Conservation (phyloP, 2,797 vertebrate species). For the Dendrocincla tyrannina region DNA sequence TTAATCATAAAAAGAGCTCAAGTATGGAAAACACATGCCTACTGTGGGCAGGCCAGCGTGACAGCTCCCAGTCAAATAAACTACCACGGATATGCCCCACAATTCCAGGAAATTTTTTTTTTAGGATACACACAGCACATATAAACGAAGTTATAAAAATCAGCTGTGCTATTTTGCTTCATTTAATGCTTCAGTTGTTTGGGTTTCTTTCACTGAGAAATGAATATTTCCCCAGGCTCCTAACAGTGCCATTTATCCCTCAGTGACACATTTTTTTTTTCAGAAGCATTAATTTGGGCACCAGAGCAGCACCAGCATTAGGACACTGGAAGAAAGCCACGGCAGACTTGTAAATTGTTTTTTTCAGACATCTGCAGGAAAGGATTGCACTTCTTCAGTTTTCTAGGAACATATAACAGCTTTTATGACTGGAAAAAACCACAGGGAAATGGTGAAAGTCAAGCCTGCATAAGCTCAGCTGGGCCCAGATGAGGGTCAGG, state of each 20-base stretch:
- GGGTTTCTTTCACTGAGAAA: slow-evolving; percentile 12
- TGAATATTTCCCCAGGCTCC: neutral
- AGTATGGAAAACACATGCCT: slow-evolving; percentile 54
- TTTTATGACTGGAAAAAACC: slow-evolving; percentile 41
- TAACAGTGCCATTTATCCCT: neutral
- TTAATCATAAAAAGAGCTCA: slow-evolving; percentile 22
- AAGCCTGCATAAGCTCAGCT: neutral
- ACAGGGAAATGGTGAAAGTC: neutral
- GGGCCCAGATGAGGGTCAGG: neutral
- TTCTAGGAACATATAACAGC: slow-evolving; percentile 16
- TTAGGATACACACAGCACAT: slow-evolving; percentile 7
- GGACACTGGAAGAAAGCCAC: slow-evolving; percentile 4
- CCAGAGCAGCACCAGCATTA: neutral
- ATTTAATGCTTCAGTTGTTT: slow-evolving; percentile 27
- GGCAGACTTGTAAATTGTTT: neutral
- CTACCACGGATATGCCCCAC: neutral
- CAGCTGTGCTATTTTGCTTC: slow-evolving; percentile 38
- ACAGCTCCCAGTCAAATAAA: neutral
- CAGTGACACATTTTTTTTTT: neutral
- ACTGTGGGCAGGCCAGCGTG: neutral
- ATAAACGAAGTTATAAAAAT: slow-evolving; percentile 55
- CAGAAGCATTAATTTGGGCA: slow-evolving; percentile 2
- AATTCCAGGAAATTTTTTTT: slow-evolving; percentile 50
- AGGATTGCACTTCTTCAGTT: slow-evolving; percentile 38
- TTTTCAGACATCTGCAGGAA: slow-evolving; percentile 37